Percentiles rank a stretch among this genome's conserved stretches.
phyloP scores from a whole-genome alignment of 2,797 vertebrate genomes.

The Falco columbarius region DNA sequence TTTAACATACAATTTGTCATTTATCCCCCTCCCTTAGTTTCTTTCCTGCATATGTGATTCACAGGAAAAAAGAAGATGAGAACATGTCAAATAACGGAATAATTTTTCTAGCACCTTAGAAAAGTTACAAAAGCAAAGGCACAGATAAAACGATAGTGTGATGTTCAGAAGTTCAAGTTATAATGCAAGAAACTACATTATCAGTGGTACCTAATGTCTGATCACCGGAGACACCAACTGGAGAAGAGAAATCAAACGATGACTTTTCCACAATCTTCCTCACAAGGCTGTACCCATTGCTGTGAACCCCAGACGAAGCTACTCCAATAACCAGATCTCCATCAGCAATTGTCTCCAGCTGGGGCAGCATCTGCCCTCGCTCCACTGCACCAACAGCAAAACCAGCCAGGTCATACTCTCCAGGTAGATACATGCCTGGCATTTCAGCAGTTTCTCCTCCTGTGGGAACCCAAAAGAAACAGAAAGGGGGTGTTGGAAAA shows the following conservation, averaged over 20 bases:
- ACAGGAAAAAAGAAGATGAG: neutral
- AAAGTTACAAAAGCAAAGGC: neutral
- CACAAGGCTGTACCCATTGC: constrained; percentile 96
- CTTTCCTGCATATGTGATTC: neutral
- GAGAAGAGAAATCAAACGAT: constrained; percentile 80
- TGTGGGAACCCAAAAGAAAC: constrained; percentile 36
- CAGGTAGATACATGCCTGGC: constrained; percentile 89
- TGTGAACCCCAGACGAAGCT: constrained; percentile 93
- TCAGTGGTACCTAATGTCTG: constrained; percentile 84
- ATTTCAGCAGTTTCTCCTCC: constrained; percentile 97
- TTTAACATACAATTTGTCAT: neutral
- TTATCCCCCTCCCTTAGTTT: neutral
- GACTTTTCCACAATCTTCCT: constrained; percentile 87
- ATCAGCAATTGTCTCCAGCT: constrained; percentile 81
- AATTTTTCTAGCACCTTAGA: neutral
- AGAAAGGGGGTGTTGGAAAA: neutral
- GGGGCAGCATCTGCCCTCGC: constrained; percentile 84
- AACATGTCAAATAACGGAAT: neutral
- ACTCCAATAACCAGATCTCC: constrained; percentile 89
- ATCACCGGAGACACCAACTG: constrained; percentile 73
- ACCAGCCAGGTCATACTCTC: constrained; percentile 93
- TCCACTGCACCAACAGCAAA: constrained; percentile 94
- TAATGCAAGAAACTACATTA: neutral
- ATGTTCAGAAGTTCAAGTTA: neutral
- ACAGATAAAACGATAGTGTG: neutral